Conservation (phyloP, 2,113 vertebrate species). For the Proteles cristata region DNA sequence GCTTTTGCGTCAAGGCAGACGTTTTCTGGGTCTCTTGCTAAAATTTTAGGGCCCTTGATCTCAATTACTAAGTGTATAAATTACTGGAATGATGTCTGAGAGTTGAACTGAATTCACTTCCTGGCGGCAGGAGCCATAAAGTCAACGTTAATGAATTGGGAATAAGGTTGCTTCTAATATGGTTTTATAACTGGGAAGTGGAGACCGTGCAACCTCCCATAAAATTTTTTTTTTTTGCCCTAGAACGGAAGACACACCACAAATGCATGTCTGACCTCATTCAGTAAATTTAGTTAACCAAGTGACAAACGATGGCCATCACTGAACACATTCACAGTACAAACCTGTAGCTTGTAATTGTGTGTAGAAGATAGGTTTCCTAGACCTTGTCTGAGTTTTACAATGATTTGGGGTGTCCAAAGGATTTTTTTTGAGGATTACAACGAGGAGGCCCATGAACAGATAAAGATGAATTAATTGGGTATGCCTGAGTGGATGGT, state of each 20-base stretch:
- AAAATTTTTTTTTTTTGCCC: background rate
- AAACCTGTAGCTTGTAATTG: background rate
- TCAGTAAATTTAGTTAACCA: conserved; percentile 8
- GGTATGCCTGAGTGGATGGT: background rate
- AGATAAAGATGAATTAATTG: background rate
- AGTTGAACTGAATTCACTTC: conserved; percentile 37
- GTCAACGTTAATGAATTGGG: background rate
- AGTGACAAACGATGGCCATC: background rate
- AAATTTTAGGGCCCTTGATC: conserved; percentile 23
- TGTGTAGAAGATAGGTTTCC: background rate
- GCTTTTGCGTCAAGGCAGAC: background rate
- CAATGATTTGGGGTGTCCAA: background rate
- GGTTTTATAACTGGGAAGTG: background rate
- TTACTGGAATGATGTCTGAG: background rate
- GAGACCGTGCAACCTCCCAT: background rate
- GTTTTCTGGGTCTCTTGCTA: background rate
- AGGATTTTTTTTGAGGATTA: background rate
- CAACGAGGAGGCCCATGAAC: background rate
- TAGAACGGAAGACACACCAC: background rate
- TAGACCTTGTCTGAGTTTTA: background rate
- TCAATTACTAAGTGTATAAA: background rate
- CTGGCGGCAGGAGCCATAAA: background rate
- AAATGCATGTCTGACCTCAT: background rate
- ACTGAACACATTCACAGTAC: background rate
- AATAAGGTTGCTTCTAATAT: background rate